Percentiles rank a stretch among this genome's conserved stretches.
Conservation (phyloP, 2,888 invertebrate genomes). For the Onchidella celtica region DNA sequence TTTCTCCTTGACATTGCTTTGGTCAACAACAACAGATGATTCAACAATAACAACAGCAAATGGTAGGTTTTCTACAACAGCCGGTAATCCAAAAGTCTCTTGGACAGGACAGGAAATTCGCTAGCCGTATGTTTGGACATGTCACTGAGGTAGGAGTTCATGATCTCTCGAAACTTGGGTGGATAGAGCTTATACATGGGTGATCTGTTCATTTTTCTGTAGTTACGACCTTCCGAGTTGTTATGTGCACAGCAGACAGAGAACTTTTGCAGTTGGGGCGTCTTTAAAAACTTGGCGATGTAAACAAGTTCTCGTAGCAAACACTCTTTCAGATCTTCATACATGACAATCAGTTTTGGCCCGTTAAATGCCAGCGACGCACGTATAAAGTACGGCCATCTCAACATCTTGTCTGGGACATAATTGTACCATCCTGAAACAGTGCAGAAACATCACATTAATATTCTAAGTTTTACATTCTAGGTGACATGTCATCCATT, state of each 20-base stretch:
- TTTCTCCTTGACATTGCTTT: too few relatives aligned
- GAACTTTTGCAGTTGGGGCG: neutral
- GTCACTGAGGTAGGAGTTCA: neutral
- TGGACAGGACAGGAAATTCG: neutral
- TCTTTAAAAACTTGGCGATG: too few relatives aligned
- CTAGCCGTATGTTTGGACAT: neutral
- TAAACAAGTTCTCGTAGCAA: too few relatives aligned
- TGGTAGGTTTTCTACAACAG: too few relatives aligned
- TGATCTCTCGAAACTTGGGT: neutral
- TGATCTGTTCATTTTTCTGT: neutral
- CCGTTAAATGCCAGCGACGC: neutral
- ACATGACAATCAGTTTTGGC: neutral
- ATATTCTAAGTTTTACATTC: too few relatives aligned
- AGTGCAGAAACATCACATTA: too few relatives aligned
- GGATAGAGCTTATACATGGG: neutral
- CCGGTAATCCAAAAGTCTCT: neutral
- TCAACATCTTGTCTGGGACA: neutral
- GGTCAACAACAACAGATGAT: too few relatives aligned
- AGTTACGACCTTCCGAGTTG: too few relatives aligned
- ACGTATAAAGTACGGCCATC: neutral
- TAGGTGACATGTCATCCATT: too few relatives aligned
- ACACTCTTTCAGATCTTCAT: too few relatives aligned
- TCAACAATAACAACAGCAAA: too few relatives aligned
- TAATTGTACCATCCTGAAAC: neutral
- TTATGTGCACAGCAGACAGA: conserved; percentile 11